Conservation (phyloP, 2,888 invertebrate species). For the Ophion ventricosus region DNA sequence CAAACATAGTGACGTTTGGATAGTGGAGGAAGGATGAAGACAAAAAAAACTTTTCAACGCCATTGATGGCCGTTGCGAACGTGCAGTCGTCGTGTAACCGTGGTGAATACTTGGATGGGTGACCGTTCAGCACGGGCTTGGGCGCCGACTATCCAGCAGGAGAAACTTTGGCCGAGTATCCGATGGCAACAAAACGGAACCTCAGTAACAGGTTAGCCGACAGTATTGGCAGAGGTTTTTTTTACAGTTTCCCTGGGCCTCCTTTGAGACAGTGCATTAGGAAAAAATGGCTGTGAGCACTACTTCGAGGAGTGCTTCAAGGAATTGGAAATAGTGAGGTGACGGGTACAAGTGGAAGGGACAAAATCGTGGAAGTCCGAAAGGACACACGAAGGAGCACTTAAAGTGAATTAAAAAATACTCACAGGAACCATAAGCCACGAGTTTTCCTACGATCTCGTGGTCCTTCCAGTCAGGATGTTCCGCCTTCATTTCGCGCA, state of each 20-base stretch:
- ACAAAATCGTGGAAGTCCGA: not conserved
- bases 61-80: not conserved
- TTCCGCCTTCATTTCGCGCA: constrained; percentile 88
- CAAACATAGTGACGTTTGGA: not conserved
- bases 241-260: too few species aligned
- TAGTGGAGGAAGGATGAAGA: too few species aligned
- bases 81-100: not conserved
- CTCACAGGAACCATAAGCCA: constrained; percentile 94
- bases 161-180: too few species aligned
- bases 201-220: too few species aligned
- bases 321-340: too few species aligned
- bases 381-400: not conserved
- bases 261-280: too few species aligned
- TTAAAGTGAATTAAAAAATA: constrained; percentile 64
- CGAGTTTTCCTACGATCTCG: constrained; percentile 90
- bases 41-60: too few species aligned
- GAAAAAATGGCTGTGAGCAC: too few species aligned
- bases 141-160: too few species aligned
- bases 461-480: constrained; percentile 91
- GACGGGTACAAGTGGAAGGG: not conserved
- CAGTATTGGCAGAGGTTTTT: too few species aligned
- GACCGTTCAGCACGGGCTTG: not conserved
- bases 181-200: too few species aligned
- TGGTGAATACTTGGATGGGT: not conserved
- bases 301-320: too few species aligned